Percentiles rank a stretch among this genome's conserved stretches.
phyloP scores from a whole-genome alignment of 2,888 invertebrate species.

The Tubulanus polymorphus region DNA sequence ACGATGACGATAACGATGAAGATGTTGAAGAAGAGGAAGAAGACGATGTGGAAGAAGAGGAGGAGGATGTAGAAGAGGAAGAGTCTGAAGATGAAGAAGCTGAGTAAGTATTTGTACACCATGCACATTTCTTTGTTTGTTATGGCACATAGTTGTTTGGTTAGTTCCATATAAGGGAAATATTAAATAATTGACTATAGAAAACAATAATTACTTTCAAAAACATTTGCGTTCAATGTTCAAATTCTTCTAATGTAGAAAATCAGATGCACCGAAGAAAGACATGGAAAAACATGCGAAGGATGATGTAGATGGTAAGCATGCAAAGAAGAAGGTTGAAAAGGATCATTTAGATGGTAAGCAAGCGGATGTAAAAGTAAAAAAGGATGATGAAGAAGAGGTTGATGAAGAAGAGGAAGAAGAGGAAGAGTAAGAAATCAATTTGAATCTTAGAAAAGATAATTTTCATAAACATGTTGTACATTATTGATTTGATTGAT shows the following conservation, averaged over 20 bases:
- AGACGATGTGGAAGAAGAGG: constrained; percentile 21
- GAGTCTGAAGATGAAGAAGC: constrained; percentile 16
- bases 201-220: too few relatives aligned
- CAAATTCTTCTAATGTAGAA: background rate
- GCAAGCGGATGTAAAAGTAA: background rate
- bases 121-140: background rate
- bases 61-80: constrained; percentile 21
- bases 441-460: too few relatives aligned
- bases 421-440: too few relatives aligned
- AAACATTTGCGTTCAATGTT: background rate
- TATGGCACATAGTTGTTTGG: background rate
- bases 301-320: background rate
- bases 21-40: constrained; percentile 21
- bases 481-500: too few relatives aligned
- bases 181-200: too few relatives aligned
- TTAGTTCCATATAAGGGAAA: background rate
- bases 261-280: background rate
- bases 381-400: constrained; percentile 14
- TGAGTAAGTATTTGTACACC: background rate
- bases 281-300: background rate
- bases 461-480: too few relatives aligned
- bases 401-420: background rate
- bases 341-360: background rate
- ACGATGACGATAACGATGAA: constrained; percentile 18
- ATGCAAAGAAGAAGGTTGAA: background rate